These are phyloP conservation scores for Orussus abietinus DNA, from an alignment of 1,140 invertebrate species.

Conservation along the genomic window DNA sequence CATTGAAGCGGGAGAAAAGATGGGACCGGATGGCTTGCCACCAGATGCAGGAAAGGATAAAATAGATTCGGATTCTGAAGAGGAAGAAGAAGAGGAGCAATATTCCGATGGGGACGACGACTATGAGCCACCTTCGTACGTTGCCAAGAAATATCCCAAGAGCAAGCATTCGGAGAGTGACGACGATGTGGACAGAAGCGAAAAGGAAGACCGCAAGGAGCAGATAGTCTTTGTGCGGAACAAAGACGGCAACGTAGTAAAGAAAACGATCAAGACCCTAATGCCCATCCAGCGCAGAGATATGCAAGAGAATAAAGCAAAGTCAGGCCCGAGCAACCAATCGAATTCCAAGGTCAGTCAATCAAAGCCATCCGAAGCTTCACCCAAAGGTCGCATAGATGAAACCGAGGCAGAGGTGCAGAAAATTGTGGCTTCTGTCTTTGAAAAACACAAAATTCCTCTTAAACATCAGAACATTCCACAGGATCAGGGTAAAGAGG, in stretches of 20 bases:
- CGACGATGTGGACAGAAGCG: slow-evolving; percentile 22
- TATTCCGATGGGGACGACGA: slow-evolving; percentile 47
- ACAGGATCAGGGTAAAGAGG: slow-evolving; percentile 34
- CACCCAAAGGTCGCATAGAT: slow-evolving; percentile 23
- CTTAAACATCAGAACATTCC: slow-evolving; percentile 36
- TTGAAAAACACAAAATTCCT: slow-evolving; percentile 50
- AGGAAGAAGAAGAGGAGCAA: slow-evolving; percentile 43
- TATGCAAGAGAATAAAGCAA: slow-evolving; percentile 24
- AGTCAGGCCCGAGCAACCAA: slow-evolving; percentile 13
- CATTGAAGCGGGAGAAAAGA: slow-evolving; percentile 51
- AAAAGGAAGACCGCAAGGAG: slow-evolving; percentile 42
- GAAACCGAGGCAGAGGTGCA: slow-evolving; percentile 51
- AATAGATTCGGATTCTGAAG: slow-evolving; percentile 35
- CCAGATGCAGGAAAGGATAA: slow-evolving; percentile 44
- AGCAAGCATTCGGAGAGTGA: slow-evolving; percentile 32
- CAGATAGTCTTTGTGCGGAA: slow-evolving; percentile 44
- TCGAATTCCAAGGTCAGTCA: slow-evolving; percentile 12
- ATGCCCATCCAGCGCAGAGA: slow-evolving; percentile 47
- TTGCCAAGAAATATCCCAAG: slow-evolving; percentile 43
- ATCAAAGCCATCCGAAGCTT: not conserved
- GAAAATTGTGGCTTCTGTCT: slow-evolving; percentile 49
- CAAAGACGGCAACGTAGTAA: slow-evolving; percentile 47
- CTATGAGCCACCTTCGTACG: slow-evolving; percentile 46
- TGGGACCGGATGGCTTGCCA: slow-evolving; percentile 47
- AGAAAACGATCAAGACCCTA: slow-evolving; percentile 50